Base-by-base conservation (phyloP, 2,113 vertebrate species). In the Saguinus imperator region DNA sequence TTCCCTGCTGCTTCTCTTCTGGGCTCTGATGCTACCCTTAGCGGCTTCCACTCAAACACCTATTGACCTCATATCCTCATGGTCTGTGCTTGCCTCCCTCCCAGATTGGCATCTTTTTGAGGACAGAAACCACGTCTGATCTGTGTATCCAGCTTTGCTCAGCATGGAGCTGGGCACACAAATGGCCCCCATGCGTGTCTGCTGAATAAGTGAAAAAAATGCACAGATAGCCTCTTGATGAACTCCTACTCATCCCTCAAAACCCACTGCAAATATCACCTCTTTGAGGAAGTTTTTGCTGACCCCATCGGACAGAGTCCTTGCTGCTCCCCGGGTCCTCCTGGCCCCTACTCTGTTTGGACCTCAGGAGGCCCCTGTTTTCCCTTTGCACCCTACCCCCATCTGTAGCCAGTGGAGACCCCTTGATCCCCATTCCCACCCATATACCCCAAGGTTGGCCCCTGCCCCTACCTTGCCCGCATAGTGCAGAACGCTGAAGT, bases 401-500 rank as follows among this genome's bases (percentile, higher is more conserved):
- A 13, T 25, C 29, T 27, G 35, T 5, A 82, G 52, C 43, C 25
- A 17, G 37, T 27, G 29, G 25, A 83, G 40, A 50, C 1, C 10
- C 20, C 57, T 16, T 5, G 25, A 21, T 13, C 66, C 52, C 50
- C 17, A 8, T 4, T 8, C 9, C 12, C 0, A 0, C 48, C 32
- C 91, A 18, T 8, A 0, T 20, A 35, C 32, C 57, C 37, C 45
- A 29, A 27, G 21, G 18, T 50, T 0, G 7, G 14, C 27, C 37
- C 23, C 0, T 2, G 11, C 23, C n/a, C 97, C 64, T 91, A 99
- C 99, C 99, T 99, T 99, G 95, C 99, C 99, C 1, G 99, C 99
- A 2, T 99, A 99, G 98, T 99, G 99, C 95, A 99, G 98, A 92
- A 99, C 99, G 27, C 99, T 99, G 97, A 99, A 99, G 97, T 99